Percentiles rank a stretch among this genome's conserved stretches.
Evolutionary conservation across 1,140 invertebrate genomes (phyloP).

Genomic region (Gonioctena quinquepunctata): DNA sequence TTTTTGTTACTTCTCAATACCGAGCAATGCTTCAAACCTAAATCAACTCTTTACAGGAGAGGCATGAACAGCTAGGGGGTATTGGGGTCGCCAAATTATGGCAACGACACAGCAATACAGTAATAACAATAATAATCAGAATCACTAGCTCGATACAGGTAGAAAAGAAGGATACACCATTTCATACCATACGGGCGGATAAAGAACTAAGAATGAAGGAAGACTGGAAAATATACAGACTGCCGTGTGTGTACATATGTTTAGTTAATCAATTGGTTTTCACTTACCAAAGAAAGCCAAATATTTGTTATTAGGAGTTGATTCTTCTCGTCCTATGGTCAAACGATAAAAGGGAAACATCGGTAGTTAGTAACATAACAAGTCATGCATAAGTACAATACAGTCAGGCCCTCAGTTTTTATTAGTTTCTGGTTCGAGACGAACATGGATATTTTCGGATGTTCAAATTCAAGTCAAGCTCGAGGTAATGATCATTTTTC

Average conservation of each 20-base stretch:
- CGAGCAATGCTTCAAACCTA: constrained; percentile 37
- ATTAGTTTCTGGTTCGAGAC: background rate
- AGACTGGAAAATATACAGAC: constrained; percentile 43
- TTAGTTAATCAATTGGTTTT: constrained; percentile 60
- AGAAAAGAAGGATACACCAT: constrained; percentile 23
- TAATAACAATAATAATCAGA: constrained; percentile 26
- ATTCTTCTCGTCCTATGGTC: constrained; percentile 59
- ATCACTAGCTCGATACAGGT: constrained; percentile 28
- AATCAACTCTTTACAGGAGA: constrained; percentile 33
- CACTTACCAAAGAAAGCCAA: constrained; percentile 88
- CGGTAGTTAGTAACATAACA: constrained; percentile 62
- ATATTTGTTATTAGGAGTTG: constrained; percentile 86
- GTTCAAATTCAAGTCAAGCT: background rate
- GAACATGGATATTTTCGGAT: background rate
- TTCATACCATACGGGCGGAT: constrained; percentile 23
- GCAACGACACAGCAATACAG: constrained; percentile 36
- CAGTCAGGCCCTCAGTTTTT: background rate
- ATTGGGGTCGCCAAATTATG: background rate
- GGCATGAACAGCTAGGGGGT: constrained; percentile 38
- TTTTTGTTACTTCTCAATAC: background rate
- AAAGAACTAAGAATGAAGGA: constrained; percentile 35
- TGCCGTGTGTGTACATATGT: constrained; percentile 59
- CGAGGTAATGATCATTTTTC: too few species aligned
- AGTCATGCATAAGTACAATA: constrained; percentile 45
- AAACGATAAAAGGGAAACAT: constrained; percentile 68